Base-by-base conservation (phyloP, 2,113 vertebrate species). In the Dasyornis broadbenti region DNA sequence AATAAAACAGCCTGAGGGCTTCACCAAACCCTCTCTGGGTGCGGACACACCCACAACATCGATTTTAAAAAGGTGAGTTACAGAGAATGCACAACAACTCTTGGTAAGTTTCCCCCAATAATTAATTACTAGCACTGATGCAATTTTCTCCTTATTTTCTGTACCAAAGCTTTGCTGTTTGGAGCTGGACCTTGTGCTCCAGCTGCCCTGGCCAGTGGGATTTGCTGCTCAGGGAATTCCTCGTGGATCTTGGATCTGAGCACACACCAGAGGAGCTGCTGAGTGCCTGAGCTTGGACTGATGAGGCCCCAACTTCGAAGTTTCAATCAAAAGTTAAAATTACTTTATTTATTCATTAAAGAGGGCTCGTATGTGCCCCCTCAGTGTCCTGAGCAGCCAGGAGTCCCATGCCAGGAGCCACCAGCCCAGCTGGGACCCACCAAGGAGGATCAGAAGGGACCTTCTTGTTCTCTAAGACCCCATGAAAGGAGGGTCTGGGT, bases 311-410 rank as follows among this genome's bases (percentile, higher is more conserved):
- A 81, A 2, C 30, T 14, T 1, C 11, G 7, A 20, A 5, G 27
- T 11, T 6, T 30, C n/a, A 7, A 12, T 6, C 49, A 8, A 10
- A 76, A 71, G 30, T 39, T 63, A 17, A 7, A 28, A 57, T 68
- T 1, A 2, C 12, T 12, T 11, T 8, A 14, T 53, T 70, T 45
- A 53, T 57, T 28, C 5, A 16, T 19, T 28, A 11, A 20, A 44
- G 37, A 26, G 4, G 5, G 11, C 18, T 52, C 42, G 6, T 3
- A 0, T 0, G 10, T 1, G 1, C 1, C 21, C 35, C 9, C 22
- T 33, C 42, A 16, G 47, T 35, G 31, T 11, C 35, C 53, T 0
- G 5, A 77, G 49, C 22, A 35, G 6, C 11, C 23, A 16, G 64
- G 7, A 53, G 24, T 6, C 16, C 26, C 23, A 21, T 14, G 15